phyloP scores from a whole-genome alignment of 2,797 vertebrate genomes.

The Gallinago solitaria region DNA sequence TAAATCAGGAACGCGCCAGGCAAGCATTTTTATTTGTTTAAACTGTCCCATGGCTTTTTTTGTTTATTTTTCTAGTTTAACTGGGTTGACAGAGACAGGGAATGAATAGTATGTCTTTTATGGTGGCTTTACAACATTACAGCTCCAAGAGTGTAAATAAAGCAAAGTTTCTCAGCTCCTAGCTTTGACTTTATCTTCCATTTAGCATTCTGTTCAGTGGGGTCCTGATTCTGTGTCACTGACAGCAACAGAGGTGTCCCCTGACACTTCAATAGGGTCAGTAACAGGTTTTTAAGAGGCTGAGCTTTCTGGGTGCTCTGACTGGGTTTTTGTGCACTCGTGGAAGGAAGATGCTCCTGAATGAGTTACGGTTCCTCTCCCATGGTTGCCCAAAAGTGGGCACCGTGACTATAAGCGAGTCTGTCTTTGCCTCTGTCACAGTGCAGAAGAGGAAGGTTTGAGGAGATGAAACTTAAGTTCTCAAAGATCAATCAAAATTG shows the following conservation, averaged over 20 bases:
- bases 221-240: not conserved
- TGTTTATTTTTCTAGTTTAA: slow-evolving; percentile 39
- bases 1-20: slow-evolving; percentile 14
- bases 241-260: not conserved
- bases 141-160: not conserved
- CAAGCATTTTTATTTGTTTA: slow-evolving; percentile 35
- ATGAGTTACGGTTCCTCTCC: not conserved
- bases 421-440: not conserved
- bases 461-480: no score
- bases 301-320: not conserved
- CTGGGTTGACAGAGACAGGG: not conserved
- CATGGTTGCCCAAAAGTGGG: rapidly evolving
- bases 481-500: not conserved
- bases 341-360: not conserved
- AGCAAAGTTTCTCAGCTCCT: not conserved
- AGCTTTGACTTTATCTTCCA: not conserved
- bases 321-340: rapidly evolving
- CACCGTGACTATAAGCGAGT: not conserved
- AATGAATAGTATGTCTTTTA: slow-evolving; percentile 11
- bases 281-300: not conserved
- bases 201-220: not conserved
- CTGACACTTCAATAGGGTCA: not conserved
- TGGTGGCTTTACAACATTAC: not conserved
- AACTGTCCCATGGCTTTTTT: not conserved
- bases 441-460: not conserved